Base-by-base conservation (phyloP, 1,140 invertebrate species). In the Sitophilus oryzae region DNA sequence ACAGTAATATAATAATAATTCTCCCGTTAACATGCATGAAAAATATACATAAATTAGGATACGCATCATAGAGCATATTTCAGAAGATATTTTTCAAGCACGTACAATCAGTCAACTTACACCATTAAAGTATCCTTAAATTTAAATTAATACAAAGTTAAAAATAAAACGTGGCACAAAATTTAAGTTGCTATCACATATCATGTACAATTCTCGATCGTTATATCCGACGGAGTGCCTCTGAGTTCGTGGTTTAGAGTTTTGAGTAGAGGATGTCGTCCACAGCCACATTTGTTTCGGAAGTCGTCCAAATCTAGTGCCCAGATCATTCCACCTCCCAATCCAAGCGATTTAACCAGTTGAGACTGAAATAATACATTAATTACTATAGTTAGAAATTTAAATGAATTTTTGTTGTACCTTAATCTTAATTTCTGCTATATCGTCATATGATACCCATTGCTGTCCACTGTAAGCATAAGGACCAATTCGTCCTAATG, bases 401-500 rank as follows among this genome's bases (percentile, higher is more conserved):
- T 48, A n/a, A 20, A 6, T 19, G 25, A 2, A 36, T 8, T 20
- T n/a, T 2, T 46, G 1, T 11, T 21, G 4, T 48, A 62, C 69
- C 60, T 78, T 76, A 46, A 76, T 73, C 21, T 76, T 71, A 40
- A 85, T 80, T 52, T 84, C 85, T 1, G 77, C 73, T 2, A 84
- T 78, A 67, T 88, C 85, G 62, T 92, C 84, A 66, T 86, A 93
- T 0, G 85, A 83, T 1, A 89, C 83, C 90, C 90, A 93, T 70
- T 92, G 88, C 50, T 82, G 80, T 0, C 81, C 84, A 45, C 73
- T 77, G 35, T 78, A 79, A 0, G 85, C 85, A 67, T 83, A 89
- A 1, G 89, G 85, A 3, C 88, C 89, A 47, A 86, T 82, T 18
- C 78, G 68, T 18, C 81, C 79, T 41, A 77, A 57, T 0, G 77